Evolutionary conservation across 2,113 vertebrate species (phyloP).

Genomic region (Alouatta palliata): DNA sequence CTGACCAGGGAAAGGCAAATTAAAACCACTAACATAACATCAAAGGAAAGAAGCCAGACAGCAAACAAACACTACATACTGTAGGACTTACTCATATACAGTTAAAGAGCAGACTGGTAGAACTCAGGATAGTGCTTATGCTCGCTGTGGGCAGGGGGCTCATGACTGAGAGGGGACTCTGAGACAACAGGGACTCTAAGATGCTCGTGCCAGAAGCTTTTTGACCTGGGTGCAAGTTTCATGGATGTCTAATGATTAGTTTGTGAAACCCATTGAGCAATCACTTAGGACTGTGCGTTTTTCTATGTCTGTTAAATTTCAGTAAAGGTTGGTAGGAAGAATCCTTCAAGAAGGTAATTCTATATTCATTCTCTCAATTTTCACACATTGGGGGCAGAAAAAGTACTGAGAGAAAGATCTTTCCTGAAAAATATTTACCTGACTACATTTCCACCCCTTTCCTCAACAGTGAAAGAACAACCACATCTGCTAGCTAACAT

Average conservation of each 20-base stretch:
- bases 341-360: not conserved
- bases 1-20: not conserved
- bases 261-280: not conserved
- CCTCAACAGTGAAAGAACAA: not conserved
- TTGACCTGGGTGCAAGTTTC: not conserved
- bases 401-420: not conserved
- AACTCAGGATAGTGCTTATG: not conserved
- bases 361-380: not conserved
- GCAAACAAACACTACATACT: not conserved
- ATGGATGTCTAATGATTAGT: not conserved
- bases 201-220: not conserved
- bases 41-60: not conserved
- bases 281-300: not conserved
- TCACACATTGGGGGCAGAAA: not conserved
- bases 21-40: not conserved
- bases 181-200: not conserved
- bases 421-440: conserved; percentile 4
- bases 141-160: not conserved
- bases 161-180: not conserved
- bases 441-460: not conserved
- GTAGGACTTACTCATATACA: not conserved
- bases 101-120: not conserved
- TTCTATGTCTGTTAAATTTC: not conserved
- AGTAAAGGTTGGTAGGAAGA: not conserved
- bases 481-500: not conserved